Evolutionary conservation across 2,797 vertebrate species (phyloP).

Genomic region (Salmo trutta): DNA sequence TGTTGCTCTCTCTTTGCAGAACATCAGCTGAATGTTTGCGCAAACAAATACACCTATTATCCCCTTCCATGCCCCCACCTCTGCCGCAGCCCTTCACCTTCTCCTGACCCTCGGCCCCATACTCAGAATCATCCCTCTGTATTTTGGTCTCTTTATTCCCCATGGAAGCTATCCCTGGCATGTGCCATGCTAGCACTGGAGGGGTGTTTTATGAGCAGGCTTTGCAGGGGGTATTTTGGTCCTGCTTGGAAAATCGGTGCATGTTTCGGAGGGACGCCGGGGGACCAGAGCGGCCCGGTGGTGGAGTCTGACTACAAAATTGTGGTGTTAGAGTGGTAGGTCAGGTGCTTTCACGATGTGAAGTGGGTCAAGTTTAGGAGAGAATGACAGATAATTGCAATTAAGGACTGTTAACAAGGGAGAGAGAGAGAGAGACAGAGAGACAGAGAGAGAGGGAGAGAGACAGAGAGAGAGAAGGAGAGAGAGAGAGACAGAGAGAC

Average conservation of each 20-base stretch:
- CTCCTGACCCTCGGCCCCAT: slow-evolving; percentile 43
- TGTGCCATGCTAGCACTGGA: slow-evolving; percentile 66
- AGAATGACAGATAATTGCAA: background rate
- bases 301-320: slow-evolving; percentile 15
- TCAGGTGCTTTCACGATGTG: slow-evolving; percentile 17
- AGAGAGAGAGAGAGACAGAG: no score
- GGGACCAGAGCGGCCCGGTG: slow-evolving; percentile 59
- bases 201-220: slow-evolving; percentile 78
- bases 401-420: no score
- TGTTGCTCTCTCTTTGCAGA: background rate
- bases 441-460: no score
- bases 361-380: slow-evolving; percentile 1
- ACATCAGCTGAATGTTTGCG: slow-evolving; percentile 9
- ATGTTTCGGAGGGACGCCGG: background rate
- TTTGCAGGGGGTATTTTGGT: slow-evolving; percentile 74
- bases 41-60: background rate
- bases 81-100: slow-evolving; percentile 42
- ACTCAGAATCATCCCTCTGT: slow-evolving; percentile 61
- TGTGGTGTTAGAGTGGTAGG: slow-evolving; percentile 18
- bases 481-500: no score
- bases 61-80: slow-evolving; percentile 1
- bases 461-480: no score
- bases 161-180: slow-evolving; percentile 79
- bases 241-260: slow-evolving; percentile 21
- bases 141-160: slow-evolving; percentile 77